Evolutionary conservation across 2,113 vertebrate species (phyloP).

Genomic region (Hemiprocne comata): DNA sequence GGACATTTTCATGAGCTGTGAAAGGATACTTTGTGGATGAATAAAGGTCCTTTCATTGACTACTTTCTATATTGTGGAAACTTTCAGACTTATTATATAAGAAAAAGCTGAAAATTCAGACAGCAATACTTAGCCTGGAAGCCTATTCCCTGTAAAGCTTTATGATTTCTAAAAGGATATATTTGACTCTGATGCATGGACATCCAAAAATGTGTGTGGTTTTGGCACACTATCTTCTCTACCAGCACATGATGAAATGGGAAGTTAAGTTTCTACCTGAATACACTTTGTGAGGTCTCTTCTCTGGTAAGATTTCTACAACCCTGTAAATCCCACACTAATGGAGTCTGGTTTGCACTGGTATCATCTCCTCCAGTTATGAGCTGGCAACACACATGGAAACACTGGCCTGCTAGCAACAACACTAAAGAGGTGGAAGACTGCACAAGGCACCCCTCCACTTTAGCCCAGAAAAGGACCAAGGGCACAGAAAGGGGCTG

Average conservation of each 20-base stretch:
- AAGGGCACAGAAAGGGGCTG: not conserved
- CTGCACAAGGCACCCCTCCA: rapidly evolving
- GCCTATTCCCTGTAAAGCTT: not conserved
- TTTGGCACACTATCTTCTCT: not conserved
- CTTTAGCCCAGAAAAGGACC: not conserved
- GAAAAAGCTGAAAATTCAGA: not conserved
- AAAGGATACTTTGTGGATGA: not conserved
- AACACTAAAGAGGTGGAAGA: not conserved
- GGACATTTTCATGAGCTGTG: not conserved
- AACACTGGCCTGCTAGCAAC: not conserved
- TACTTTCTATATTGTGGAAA: not conserved
- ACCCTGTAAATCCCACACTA: not conserved
- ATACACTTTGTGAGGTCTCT: not conserved
- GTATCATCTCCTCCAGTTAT: not conserved
- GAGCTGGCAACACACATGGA: not conserved
- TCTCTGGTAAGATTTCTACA: not conserved
- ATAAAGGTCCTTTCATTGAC: not conserved
- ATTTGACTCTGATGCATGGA: not conserved
- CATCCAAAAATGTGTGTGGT: not conserved
- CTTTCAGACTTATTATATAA: not conserved
- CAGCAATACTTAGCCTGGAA: not conserved
- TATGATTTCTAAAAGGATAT: not conserved
- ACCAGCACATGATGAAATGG: not conserved
- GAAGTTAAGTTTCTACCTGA: not conserved
- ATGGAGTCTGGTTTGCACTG: not conserved